Evolutionary conservation across 2,113 vertebrate genomes (phyloP).

Genomic region (Callospermophilus lateralis): DNA sequence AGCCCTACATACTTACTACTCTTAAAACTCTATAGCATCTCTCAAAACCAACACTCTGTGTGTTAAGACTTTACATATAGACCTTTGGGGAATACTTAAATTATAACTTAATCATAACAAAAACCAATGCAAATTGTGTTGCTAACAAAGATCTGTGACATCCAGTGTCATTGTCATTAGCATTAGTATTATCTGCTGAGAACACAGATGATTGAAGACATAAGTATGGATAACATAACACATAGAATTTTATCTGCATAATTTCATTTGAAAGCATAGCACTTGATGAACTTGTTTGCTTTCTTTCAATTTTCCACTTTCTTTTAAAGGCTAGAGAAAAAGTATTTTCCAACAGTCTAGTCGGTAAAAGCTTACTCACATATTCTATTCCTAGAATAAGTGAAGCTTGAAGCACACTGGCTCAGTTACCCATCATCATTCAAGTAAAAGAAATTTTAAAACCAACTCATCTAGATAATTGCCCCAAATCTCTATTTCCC

Average conservation of each 20-base stretch:
- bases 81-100: not conserved
- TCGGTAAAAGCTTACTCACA: not conserved
- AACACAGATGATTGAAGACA: not conserved
- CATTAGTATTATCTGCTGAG: not conserved
- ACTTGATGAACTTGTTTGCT: not conserved
- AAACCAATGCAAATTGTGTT: not conserved
- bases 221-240: not conserved
- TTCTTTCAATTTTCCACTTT: conserved; percentile 8
- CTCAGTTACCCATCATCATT: conserved; percentile 35
- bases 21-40: not conserved
- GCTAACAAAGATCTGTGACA: not conserved
- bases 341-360: conserved; percentile 13
- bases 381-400: conserved; percentile 14
- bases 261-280: not conserved
- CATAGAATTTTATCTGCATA: not conserved
- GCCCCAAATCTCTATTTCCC: conserved; percentile 58
- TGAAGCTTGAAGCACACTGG: conserved; percentile 40
- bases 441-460: conserved; percentile 58
- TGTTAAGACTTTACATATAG: not conserved
- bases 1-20: not conserved
- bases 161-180: not conserved
- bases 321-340: not conserved
- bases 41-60: too few species aligned
- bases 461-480: conserved; percentile 71
- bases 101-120: not conserved